A percentile compares a stretch with the other conserved stretches of the same genome.
Evolutionary conservation across 2,797 vertebrate species (phyloP).

Genomic region (Urophycis tenuis): DNA sequence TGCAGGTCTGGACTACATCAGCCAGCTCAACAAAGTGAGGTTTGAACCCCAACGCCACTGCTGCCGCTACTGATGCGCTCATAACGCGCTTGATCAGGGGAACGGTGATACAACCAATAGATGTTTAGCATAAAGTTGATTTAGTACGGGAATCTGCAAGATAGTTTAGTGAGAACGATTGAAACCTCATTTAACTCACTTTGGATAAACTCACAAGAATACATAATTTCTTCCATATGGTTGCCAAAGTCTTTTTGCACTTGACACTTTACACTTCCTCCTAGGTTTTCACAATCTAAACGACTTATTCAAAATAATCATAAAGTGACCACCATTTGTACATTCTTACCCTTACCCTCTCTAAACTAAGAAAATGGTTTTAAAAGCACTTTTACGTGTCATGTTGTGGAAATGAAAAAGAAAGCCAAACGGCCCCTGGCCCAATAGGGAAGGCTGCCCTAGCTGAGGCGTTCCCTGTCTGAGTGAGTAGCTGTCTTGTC

Average conservation of each 20-base stretch:
- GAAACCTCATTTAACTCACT: neutral
- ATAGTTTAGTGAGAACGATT: neutral
- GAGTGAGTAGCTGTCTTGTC: neutral
- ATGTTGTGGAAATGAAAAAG: neutral
- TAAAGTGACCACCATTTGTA: no score
- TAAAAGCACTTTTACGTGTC: no score
- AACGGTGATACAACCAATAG: neutral
- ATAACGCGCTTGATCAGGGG: neutral
- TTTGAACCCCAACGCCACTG: neutral
- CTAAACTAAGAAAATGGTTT: no score
- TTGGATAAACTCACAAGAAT: neutral
- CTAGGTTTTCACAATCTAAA: neutral
- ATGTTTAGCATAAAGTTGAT: neutral
- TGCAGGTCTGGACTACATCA: conserved; percentile 61
- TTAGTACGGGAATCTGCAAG: neutral
- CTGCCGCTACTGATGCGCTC: neutral
- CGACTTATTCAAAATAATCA: neutral
- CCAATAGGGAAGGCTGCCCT: neutral
- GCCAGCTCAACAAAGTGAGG: conserved; percentile 85
- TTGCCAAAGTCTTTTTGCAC: neutral
- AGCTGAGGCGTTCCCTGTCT: neutral
- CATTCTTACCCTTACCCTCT: no score
- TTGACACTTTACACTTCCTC: neutral
- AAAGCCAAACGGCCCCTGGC: neutral
- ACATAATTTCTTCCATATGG: neutral